Evolutionary conservation across 2,888 invertebrate species (phyloP), one percentile per base, ranked within the genome.

Genomic region (Sarcophaga rosellei): DNA sequence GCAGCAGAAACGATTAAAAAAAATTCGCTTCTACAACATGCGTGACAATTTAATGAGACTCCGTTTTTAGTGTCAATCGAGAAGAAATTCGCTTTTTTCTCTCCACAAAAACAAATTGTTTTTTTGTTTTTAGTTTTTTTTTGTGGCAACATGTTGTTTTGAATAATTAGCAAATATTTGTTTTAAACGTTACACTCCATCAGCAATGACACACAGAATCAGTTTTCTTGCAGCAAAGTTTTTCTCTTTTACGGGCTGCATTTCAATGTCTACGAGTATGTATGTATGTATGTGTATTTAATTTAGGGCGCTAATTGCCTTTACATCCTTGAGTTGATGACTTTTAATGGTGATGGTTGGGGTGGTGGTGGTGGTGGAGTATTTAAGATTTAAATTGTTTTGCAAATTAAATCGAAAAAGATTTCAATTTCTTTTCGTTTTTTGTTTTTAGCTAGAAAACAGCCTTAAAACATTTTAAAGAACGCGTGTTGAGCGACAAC

Each of bases 41-140:
- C 92, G 92, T 92, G 92, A 92, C 92, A 92, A 92, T 92, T 92
- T 92, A 92, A 92, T 92, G 92, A 92, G 92, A 90, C 86, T 84
- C 70, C 81, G 81, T 86, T 86, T 86, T 86, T 81, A 84, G 78
- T 84, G 74, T 78, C 84, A 84, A 81, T 84, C 76, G 86, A 78
- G 81, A 75, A 78, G 77, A 83, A 69, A 80, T 82, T 35, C 2
- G 1, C 25, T 25, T 35, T 35, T 82, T 81, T 62, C 74, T 61
- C 59, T 70, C 63, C 25, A n/a, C 35, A 47, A 73, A 17, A 62
- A 53, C n/a, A 25, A 61, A 73, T 17, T 20, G n/a, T 68, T 15
- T 47, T 47, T 77, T 66, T 59, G n/a, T 76, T 17, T 72, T 45
- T n/a, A 20, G 53, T 12, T 63, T 47, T 45, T 23, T 21, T 63